Base-by-base conservation (phyloP, 1,140 invertebrate genomes). In the Goniozus legneri region DNA sequence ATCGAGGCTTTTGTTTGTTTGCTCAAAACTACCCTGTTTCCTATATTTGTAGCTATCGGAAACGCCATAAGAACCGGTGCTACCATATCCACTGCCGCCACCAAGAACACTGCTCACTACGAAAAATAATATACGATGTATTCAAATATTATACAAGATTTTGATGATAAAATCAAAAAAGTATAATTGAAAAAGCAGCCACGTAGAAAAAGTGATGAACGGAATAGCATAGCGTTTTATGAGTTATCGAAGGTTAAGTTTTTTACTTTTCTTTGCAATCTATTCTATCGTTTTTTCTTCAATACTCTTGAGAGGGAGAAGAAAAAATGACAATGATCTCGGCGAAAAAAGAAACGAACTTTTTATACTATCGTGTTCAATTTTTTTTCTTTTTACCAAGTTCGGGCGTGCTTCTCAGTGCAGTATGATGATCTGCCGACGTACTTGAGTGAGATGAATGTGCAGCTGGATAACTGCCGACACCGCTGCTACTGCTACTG, bases 1-100 rank as follows among this genome's bases (percentile, higher is more conserved):
- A 64, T 89, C 88, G 45, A 91, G 78, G 36, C 86, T 87, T 61
- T 88, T 85, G 58, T 84, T 85, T 10, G 84, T 84, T 65, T 83
- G 82, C 67, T 87, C 84, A 66, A 86, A 87, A 58, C 83, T 85
- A 49, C 81, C 79, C 54, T 79, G 81, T 40, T 79, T 77, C 50
- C 79, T 73, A 59, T 79, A 81, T 53, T 80, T 80, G 50, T 79
- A 81, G 38, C 74, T 76, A 52, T 82, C 80, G 18, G 77, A 74
- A 24, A 81, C 78, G 10, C 79, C 73, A 47, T 82, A 83, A 0
- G 82, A 82, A 61, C 77, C 79, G 38, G 77, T 77, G 39, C 80
- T 82, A 34, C 80, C 80, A 56, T 82, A 83, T 16, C 77, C 77
- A 41, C 79, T 80, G 20, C 75, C 73, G 55, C 77, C 74, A 2